Evolutionary conservation across 23 tunicate genomes (phyloP), one percentile per base, ranked within the genome.

Genomic region (Halocynthia roretzi): DNA sequence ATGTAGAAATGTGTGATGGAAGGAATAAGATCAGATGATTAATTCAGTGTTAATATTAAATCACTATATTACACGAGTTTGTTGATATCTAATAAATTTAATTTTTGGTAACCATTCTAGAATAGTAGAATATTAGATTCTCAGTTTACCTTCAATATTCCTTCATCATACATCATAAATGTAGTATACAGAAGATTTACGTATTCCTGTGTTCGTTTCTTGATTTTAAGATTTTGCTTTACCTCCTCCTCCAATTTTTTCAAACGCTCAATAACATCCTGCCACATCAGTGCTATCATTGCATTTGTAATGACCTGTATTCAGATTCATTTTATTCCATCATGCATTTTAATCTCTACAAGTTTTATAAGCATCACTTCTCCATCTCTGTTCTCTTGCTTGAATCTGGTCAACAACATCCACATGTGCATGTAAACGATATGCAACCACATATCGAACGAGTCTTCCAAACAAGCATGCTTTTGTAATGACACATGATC

Each of bases 381-480:
- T 5, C 97, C 97, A 77, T 91, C 97, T 56, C 84, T 62, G 22
- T 86, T 90, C 19, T 87, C 86, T 52, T 80, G 82, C 12, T 61
- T 40, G 9, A 91, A 64, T 12, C 76, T 71, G 10, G 67, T 76
- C 31, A 67, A 68, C 48, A 91, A 7, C 64, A 81, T 69, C 97
- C 97, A 91, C 50, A 91, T 31, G 66, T 91, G 97, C 14, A 91
- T 56, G 60, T 71, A 82, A 7, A 85, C 86, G 10, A 91, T 66
- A 7, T 54, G 52, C 48, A 81, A 65, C 97, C 97, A 91, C 76
- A 81, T 77, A 6, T 48, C 64, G 61, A 85, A 91, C 7, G 86
- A 76, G 68, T 91, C 89, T 80, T 89, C 96, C 21, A 89, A 76
- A 53, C 85, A 83, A 54, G 82, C 85, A 54, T 7, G 12, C 63